Evolutionary conservation across 2,797 vertebrate genomes (phyloP).

Genomic region (Argya squamiceps): DNA sequence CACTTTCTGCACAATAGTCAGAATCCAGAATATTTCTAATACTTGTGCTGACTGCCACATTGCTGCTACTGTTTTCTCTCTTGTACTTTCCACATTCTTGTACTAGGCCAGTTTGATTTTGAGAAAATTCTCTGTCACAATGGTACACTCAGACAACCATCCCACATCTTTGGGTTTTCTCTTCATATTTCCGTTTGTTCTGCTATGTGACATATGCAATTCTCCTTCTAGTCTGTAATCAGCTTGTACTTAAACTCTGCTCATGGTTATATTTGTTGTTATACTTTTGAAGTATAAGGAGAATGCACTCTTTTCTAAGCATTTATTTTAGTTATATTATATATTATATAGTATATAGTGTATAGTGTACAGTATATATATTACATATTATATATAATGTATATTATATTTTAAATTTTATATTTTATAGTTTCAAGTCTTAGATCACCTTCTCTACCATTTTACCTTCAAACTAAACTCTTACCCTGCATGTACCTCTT

Average conservation of each 20-base stretch:
- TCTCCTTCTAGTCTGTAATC: neutral
- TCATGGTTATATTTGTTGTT: neutral
- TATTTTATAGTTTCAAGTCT: neutral
- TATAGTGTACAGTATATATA: neutral
- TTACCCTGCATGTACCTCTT: neutral
- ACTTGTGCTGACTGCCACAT: neutral
- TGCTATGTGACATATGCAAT: neutral
- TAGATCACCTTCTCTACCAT: neutral
- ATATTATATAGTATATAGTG: no score
- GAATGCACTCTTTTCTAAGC: neutral
- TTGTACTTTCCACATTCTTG: neutral
- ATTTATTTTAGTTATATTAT: neutral
- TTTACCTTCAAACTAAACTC: neutral
- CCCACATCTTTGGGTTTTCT: neutral
- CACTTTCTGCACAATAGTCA: neutral
- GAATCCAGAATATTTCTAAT: neutral
- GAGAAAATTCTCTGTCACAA: neutral
- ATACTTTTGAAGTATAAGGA: neutral
- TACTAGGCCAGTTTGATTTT: neutral
- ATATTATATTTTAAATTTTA: neutral
- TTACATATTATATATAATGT: neutral
- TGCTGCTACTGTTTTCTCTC: neutral
- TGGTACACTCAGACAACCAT: accelerated
- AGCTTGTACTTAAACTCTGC: neutral
- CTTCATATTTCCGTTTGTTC: neutral